phyloP scores from a whole-genome alignment of 2,797 vertebrate species.

The Neosilurus hyrtlii region DNA sequence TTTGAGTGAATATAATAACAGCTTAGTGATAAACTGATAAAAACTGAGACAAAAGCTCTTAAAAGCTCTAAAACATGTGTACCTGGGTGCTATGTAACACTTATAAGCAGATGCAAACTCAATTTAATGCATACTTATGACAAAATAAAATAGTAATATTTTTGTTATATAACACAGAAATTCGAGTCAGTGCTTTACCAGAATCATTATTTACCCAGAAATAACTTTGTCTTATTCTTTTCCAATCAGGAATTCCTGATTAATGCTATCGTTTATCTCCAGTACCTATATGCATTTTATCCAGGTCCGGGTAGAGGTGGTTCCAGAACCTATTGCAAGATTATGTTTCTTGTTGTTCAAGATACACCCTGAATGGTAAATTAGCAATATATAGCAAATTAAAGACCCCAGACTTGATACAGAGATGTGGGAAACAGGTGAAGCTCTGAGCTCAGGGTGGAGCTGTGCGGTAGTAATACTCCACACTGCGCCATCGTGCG shows the following conservation, averaged over 20 bases:
- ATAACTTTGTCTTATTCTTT: not conserved
- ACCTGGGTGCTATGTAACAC: not conserved
- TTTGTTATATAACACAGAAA: not conserved
- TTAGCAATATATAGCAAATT: not conserved
- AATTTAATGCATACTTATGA: not conserved
- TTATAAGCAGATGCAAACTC: not conserved
- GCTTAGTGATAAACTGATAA: conserved; percentile 56
- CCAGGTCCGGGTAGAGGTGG: not conserved
- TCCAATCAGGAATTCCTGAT: not conserved
- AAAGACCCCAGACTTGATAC: not conserved
- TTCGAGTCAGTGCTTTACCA: not conserved
- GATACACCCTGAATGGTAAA: not conserved
- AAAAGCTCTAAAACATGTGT: not conserved
- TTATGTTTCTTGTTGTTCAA: too few species aligned
- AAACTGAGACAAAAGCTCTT: conserved; percentile 56
- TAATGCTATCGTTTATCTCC: not conserved
- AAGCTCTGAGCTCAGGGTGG: not conserved
- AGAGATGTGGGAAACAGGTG: not conserved
- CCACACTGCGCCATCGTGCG: not conserved
- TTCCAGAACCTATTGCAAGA: not conserved
- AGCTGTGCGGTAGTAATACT: not conserved
- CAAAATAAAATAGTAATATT: not conserved
- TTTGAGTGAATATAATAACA: conserved; percentile 53
- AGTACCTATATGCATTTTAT: not conserved
- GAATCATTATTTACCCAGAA: not conserved